Base-by-base conservation (phyloP, 2,113 vertebrate species). In the Mus musculus region DNA sequence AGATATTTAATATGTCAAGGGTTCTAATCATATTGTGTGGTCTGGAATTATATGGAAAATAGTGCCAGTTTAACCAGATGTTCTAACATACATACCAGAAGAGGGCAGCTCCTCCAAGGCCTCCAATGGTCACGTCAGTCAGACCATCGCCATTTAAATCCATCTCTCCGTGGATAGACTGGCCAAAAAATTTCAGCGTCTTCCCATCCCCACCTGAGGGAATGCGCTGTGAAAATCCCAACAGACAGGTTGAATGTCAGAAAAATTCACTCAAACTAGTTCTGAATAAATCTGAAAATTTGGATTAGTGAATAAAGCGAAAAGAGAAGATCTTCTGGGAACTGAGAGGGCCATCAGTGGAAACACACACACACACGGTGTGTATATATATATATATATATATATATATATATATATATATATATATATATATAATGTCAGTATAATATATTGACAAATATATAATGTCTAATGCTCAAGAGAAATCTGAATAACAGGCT, bases 101-200 rank as follows among this genome's bases (percentile, higher is more conserved):
- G 95, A 99, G 98, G 30, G 99, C 99, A 72, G 99, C 99, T 69
- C 99, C 99, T 92, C 99, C 99, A 77, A 99, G 98, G 93, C 99
- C 99, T 97, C 99, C 99, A 33, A 99, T 99, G 39, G 99, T 99
- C 73, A 99, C 99, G 95, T 99, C 99, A 19, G 99, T 99, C 93
- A 99, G 98, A 3, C 99, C 99, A 0, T 99, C 99, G 10, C 99
- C 98, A 11, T 99, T 99, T 39, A 99, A 98, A 97, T 99, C 99
- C 99, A 99, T 99, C 98, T 99, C 98, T 93, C 99, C 99, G 2
- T 99, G 99, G 87, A 99, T 99, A 84, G 99, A 99, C 97, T 99
- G 99, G 69, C 99, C 99, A 92, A 99, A 99, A 98, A 99, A 99
- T 95, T 99, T 99, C 92, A 99, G 97, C 76, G 98, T 99, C 92